These are phyloP conservation scores for Elephas maximus DNA, from an alignment of 2,113 vertebrate genomes.

Conservation along the genomic window DNA sequence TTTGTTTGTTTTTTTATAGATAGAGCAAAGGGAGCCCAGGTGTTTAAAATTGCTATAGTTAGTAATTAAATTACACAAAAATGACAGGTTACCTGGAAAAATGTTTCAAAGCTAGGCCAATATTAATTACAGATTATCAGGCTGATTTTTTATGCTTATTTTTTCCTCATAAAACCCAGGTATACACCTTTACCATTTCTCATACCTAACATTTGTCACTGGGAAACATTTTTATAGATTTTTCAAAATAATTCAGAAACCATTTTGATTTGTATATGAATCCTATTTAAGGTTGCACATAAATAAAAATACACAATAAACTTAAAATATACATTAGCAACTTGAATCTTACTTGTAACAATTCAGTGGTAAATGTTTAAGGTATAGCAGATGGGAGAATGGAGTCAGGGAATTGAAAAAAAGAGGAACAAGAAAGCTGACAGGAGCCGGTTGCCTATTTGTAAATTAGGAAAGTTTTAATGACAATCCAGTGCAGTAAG, in stretches of 20 bases:
- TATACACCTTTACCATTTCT: slow-evolving; percentile 18
- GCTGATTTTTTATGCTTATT: not conserved
- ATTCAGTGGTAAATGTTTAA: not conserved
- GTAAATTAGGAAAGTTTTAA: slow-evolving; percentile 1
- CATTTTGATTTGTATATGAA: not conserved
- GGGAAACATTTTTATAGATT: not conserved
- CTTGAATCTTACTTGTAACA: slow-evolving; percentile 11
- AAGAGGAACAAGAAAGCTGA: not conserved
- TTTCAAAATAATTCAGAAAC: slow-evolving; percentile 44
- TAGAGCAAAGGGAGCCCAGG: slow-evolving; percentile 39
- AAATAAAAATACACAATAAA: slow-evolving; percentile 30
- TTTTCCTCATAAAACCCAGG: slow-evolving; percentile 28
- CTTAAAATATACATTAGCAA: not conserved
- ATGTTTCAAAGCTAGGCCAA: slow-evolving; percentile 10
- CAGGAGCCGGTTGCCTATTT: not conserved
- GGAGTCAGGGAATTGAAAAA: not conserved
- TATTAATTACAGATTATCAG: slow-evolving; percentile 58
- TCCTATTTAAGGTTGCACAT: not conserved
- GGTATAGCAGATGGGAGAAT: not conserved
- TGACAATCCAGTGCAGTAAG: not conserved
- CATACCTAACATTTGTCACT: not conserved
- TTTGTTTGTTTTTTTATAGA: not conserved
- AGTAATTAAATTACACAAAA: slow-evolving; percentile 67
- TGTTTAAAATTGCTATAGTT: slow-evolving; percentile 66
- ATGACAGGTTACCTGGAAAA: slow-evolving; percentile 49